Evolutionary conservation across 1,140 invertebrate genomes (phyloP), one percentile per base, ranked within the genome.

Genomic region (Philopotamus ludificatus): DNA sequence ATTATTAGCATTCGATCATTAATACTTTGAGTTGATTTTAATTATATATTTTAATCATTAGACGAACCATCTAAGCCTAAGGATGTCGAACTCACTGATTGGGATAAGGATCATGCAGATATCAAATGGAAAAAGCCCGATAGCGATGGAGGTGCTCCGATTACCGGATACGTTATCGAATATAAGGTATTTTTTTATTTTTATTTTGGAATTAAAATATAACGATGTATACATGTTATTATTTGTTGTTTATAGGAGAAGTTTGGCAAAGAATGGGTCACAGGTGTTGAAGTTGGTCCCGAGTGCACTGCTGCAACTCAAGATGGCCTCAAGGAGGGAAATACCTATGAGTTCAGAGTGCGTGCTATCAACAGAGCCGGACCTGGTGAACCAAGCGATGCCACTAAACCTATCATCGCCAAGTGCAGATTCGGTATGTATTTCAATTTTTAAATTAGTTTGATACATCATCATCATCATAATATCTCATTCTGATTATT

Each of bases 321-420:
- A 49, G 89, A 91, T 72, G 92, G 92, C 7, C 82, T 99, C 9
- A 95, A 95, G 74, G 96, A 99, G 84, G 95, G 94, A 16, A 87
- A 88, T 58, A 92, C 95, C 67, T 99, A 99, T 72, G 94, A 98
- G 81, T 99, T 99, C 80, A 85, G 97, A 68, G 89, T 99, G 42
- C 86, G 92, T 68, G 97, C 97, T 55, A 87, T 97, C 53, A 98
- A 99, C 80, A 95, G 95, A 76, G 96, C 91, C 58, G 96, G 96
- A 50, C 93, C 93, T 74, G 93, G 95, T 74, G 92, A 94, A 81
- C 94, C 95, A 3, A 97, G 93, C 72, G 92, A 98, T 66, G 87
- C 91, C 34, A 97, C 95, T 10, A 95, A 97, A 76, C 91, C 96
- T 47, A 93, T 97, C 66, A 90, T 96, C 72, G 95, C 95, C 53